Base-by-base conservation (phyloP, 2,113 vertebrate genomes). In the Chrysemys picta region DNA sequence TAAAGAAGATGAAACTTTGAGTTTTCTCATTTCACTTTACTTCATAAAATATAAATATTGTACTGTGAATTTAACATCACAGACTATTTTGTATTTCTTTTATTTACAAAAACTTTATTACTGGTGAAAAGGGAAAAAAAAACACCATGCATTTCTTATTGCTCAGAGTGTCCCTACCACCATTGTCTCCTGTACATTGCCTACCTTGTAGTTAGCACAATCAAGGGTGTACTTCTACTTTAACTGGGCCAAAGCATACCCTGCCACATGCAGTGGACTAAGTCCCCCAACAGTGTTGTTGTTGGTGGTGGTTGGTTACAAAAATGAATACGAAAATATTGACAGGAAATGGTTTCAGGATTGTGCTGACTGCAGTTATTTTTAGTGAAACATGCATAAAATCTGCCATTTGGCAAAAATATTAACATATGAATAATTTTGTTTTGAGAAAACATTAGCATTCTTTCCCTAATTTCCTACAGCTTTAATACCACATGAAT, bases 301-400 rank as follows among this genome's bases (percentile, higher is more conserved):
- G 89, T 38, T 87, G 31, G 25, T 87, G 31, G 27, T 92, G 82
- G 82, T 88, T 88, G 91, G 50, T 84, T 88, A 86, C 52, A 94
- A 90, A n/a, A 49, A 90, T 84, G 79, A 0, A 76, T 81, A 83
- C 21, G 38, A 93, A 95, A 96, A 96, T 93, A 95, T 93, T 94
- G 49, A 87, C 54, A 91, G 49, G 88, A 79, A 94, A 87, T 54
- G 11, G n/a, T 81, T 93, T 96, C 80, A 91, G 80, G 52, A 59
- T 83, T n/a, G 81, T 91, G 27, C 83, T 91, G 92, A 91, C 81
- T 90, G 75, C 65, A 87, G 21, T 65, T 91, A 88, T 65, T 96
- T 93, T 93, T 93, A 95, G 56, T 80, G 78, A 75, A 54, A 79
- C 0, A 0, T 89, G 45, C 82, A 87, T 90, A 88, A 7, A 90